These are phyloP conservation scores for Campoplex capitator DNA, from an alignment of 2,888 invertebrate species.

Conservation along the genomic window DNA sequence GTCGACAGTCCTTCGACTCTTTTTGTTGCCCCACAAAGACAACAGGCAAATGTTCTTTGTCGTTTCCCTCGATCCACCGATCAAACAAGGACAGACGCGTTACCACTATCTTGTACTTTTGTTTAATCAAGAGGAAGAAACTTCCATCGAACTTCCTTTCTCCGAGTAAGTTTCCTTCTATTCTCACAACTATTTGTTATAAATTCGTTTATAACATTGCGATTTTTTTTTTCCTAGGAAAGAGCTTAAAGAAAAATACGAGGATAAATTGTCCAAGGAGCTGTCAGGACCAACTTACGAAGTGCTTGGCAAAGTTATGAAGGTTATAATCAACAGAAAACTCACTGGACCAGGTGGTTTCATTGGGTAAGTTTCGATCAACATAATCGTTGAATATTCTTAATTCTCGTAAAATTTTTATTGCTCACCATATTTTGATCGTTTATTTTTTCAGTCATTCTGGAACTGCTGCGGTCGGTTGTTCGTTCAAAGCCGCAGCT, in stretches of 20 bases:
- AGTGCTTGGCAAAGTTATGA: conserved; percentile 98
- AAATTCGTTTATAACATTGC: background rate
- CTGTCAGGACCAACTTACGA: conserved; percentile 97
- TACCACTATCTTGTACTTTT: conserved; percentile 98
- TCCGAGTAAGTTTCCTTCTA: conserved; percentile 89
- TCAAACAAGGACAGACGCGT: conserved; percentile 99
- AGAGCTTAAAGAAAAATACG: conserved; percentile 96
- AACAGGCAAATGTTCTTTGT: conserved; percentile 99
- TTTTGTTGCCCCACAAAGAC: conserved; percentile 98
- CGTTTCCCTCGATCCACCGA: conserved; percentile 98
- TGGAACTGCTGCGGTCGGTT: conserved; percentile 92
- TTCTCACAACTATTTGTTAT: conserved; percentile 10
- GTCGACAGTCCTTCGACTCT: conserved; percentile 97
- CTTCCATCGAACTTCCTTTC: conserved; percentile 95
- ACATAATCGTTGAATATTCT: background rate
- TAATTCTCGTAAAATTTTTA: background rate
- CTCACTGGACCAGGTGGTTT: conserved; percentile 98
- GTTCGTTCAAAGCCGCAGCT: conserved; percentile 99
- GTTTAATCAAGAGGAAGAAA: conserved; percentile 98
- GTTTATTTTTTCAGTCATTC: conserved; percentile 75
- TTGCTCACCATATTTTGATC: background rate
- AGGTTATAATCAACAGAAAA: conserved; percentile 96
- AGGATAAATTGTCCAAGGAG: conserved; percentile 95
- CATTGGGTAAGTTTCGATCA: conserved; percentile 89
- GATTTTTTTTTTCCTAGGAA: conserved; percentile 86